Evolutionary conservation across 2,888 invertebrate species (phyloP), one percentile per base, ranked within the genome.

Genomic region (Pollenia griseotomentosa): DNA sequence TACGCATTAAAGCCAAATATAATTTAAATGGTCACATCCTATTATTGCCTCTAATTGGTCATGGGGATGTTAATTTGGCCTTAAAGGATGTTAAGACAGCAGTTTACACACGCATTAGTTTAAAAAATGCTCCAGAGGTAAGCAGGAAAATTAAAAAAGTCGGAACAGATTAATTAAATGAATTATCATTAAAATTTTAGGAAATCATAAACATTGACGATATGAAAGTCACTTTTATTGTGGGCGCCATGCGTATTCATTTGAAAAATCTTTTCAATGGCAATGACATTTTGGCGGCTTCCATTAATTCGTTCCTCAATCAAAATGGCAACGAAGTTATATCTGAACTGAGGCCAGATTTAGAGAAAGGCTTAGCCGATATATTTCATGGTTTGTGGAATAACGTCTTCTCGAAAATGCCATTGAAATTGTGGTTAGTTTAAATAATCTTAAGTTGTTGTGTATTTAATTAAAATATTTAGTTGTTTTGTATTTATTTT

Each of bases 241-340:
- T 95, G 78, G 94, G 94, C 12, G 92, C 93, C 5, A 94, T 95
- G 93, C 94, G 94, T 16, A 94, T 95, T 33, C 94, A 94, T 86
- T 91, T 95, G 23, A 94, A 94, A 71, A 95, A 95, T 91, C 93
- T 95, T 11, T 95, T 95, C 90, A 95, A 95, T 90, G 95, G 95
- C 66, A 95, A 95, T 89, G 94, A 95, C 90, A 94, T 95, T 85
- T 92, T 95, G 88, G 95, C 95, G 2, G 93, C 94, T 75, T 95
- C 95, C 0, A 94, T 95, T 14, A 95, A 95, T 88, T 92, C 93
- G 4, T 95, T 95, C 89, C 91, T 95, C 0, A 95, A 95, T 91
- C 94, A 95, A 90, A 95, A 95, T 90, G 94, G 94, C 4, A 92
- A 94, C 83, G 95, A 95, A 88, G 94, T 95, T n/a, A 94, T 95